A percentile compares a stretch with the other conserved stretches of the same genome.
Conservation (phyloP, 2,797 vertebrate genomes). For the Pangasius sanitwongsei region DNA sequence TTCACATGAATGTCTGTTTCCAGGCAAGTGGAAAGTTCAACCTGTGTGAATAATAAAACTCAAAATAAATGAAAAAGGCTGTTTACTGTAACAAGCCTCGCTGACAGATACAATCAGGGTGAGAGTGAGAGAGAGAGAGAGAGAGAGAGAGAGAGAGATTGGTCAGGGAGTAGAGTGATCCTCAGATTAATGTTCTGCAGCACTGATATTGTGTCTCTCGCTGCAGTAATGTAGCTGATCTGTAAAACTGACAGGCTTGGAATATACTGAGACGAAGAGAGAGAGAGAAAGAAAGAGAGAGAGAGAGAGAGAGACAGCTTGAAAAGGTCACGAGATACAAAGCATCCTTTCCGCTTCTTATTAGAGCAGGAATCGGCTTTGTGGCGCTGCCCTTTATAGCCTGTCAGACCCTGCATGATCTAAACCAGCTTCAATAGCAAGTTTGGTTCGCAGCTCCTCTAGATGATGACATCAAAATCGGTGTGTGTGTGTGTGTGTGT, state of each 20-base stretch:
- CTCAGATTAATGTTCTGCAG: conserved; percentile 42
- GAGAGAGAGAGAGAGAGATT: conserved; percentile 11
- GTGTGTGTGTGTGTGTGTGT: neutral
- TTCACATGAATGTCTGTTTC: conserved; percentile 13
- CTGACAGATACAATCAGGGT: conserved; percentile 9
- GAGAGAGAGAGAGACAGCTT: conserved; percentile 55
- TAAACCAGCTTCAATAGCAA: conserved; percentile 63
- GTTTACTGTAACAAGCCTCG: neutral
- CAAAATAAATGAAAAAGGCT: neutral
- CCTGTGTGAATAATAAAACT: conserved; percentile 19
- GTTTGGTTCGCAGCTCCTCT: conserved; percentile 38
- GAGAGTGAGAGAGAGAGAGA: conserved; percentile 42
- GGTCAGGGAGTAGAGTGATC: neutral
- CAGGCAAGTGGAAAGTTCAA: conserved; percentile 33
- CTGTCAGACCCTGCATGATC: conserved; percentile 64
- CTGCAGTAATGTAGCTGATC: conserved; percentile 70
- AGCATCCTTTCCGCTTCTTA: conserved; percentile 72
- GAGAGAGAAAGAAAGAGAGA: conserved; percentile 29
- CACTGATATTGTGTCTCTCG: conserved; percentile 65
- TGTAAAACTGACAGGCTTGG: conserved; percentile 69
- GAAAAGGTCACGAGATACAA: conserved; percentile 77
- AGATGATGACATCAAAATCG: conserved; percentile 6
- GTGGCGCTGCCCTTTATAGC: conserved; percentile 73
- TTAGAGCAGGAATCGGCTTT: conserved; percentile 73
- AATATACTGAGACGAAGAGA: conserved; percentile 53